These are phyloP conservation scores for Conus betulinus DNA, from an alignment of 1,140 invertebrate species.

Conservation along the genomic window DNA sequence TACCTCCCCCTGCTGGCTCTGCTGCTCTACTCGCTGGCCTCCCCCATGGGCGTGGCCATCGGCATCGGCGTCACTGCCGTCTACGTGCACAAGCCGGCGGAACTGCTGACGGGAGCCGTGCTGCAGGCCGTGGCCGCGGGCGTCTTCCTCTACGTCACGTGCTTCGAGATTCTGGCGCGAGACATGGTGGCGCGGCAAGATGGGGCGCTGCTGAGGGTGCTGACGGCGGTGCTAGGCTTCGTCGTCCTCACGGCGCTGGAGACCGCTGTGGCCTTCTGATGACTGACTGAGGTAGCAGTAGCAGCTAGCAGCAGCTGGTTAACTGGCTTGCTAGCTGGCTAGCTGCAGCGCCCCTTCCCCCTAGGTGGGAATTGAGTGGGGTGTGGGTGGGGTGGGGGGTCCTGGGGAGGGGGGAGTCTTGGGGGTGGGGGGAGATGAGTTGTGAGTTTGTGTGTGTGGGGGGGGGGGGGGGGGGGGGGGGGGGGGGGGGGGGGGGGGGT, in stretches of 20 bases:
- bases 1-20: slow-evolving; percentile 74
- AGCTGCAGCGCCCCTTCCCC: too few relatives aligned
- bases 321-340: too few relatives aligned
- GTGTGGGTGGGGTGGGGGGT: too few relatives aligned
- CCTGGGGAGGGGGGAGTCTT: too few relatives aligned
- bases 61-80: slow-evolving; percentile 77
- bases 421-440: too few relatives aligned
- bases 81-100: slow-evolving; percentile 34
- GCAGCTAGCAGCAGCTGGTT: too few relatives aligned
- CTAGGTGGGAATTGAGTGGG: too few relatives aligned
- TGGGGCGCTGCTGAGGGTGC: neutral
- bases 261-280: neutral
- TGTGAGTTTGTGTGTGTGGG: too few relatives aligned
- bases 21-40: slow-evolving; percentile 80
- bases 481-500: too few relatives aligned
- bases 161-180: slow-evolving; percentile 88
- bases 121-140: slow-evolving; percentile 86
- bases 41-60: slow-evolving; percentile 80
- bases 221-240: neutral
- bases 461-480: too few relatives aligned
- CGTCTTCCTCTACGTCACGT: slow-evolving; percentile 92
- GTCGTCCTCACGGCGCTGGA: neutral
- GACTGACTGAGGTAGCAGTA: too few relatives aligned
- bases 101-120: slow-evolving; percentile 73
- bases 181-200: slow-evolving; percentile 63